A percentile compares a stretch with the other conserved stretches of the same genome.
These are phyloP conservation scores for Orestias chungarensis DNA, from an alignment of 2,797 vertebrate species.

Conservation along the genomic window DNA sequence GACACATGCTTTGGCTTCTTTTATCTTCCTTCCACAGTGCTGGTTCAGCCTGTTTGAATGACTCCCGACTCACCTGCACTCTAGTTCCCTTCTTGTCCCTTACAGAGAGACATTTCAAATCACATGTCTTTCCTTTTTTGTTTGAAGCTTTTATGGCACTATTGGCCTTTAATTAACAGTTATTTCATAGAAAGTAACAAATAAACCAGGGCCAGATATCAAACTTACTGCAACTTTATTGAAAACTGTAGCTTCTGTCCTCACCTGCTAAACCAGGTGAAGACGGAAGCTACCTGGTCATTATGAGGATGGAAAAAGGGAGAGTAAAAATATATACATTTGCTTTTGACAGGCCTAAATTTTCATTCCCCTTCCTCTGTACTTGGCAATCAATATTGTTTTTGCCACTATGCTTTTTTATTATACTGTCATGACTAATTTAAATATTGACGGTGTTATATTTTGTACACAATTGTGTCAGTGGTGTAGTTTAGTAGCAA, in stretches of 20 bases:
- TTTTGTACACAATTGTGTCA: no score
- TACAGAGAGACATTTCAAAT: slow-evolving; percentile 21
- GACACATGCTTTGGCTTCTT: slow-evolving; percentile 30
- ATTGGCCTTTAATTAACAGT: no score
- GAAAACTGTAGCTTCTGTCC: no score
- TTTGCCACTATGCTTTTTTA: no score
- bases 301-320: background rate
- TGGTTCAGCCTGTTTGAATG: slow-evolving; percentile 38
- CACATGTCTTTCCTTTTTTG: background rate
- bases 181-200: no score
- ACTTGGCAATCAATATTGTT: background rate
- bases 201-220: no score
- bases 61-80: slow-evolving; percentile 30
- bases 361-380: background rate
- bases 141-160: no score
- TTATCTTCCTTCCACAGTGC: slow-evolving; percentile 40
- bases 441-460: no score
- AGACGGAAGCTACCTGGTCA: no score
- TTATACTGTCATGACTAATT: background rate
- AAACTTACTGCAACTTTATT: no score
- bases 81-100: slow-evolving; percentile 3
- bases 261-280: no score
- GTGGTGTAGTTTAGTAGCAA: no score
- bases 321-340: background rate
- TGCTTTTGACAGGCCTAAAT: background rate